Base-by-base conservation (phyloP, 2,888 invertebrate genomes). In the Ganaspis brasiliensis region DNA sequence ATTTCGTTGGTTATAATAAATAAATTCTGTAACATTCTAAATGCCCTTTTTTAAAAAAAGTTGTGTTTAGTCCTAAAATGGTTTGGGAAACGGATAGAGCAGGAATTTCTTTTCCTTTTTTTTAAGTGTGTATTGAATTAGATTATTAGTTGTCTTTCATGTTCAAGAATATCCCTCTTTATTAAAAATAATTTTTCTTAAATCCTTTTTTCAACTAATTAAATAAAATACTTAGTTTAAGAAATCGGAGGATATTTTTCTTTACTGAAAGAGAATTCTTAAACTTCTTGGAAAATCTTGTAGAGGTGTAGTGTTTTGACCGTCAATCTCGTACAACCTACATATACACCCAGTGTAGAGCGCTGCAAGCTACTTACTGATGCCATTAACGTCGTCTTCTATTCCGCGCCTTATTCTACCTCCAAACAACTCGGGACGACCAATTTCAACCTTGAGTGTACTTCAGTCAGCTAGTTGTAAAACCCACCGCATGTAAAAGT, bases 351-450 rank as follows among this genome's bases (percentile, higher is more conserved):
- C 10, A 49, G 9, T 24, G 71, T 78, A 52, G 72, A 76, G 76
- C 80, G 79, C 74, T 72, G 31, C 21, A 55, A 74, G 74, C 78
- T 81, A 84, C 84, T 83, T 83, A 82, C 81, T 78, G 72, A 82
- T 79, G 80, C 82, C 76, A 83, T 84, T 84, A 82, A 77, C 79
- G 76, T 77, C 82, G 80, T 80, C 79, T 77, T 79, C 19, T 26
- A 8, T 19, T 52, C 21, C n/a, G 49, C 73, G 8, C 24, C 19
- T 59, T 10, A 76, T 40, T 61, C 63, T 40, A 45, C 24, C n/a
- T 45, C 5, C 24, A 45, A 26, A 67, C 67, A 67, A 45, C 45
- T 45, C n/a, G 21, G n/a, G 14, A 24, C 26, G n/a, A 21, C 45
- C 67, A 67, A 45, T 67, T 14, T 40, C 45, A 26, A 67, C 45